Evolutionary conservation across 2,888 invertebrate species (phyloP).

Genomic region (Synergus laeviventris): DNA sequence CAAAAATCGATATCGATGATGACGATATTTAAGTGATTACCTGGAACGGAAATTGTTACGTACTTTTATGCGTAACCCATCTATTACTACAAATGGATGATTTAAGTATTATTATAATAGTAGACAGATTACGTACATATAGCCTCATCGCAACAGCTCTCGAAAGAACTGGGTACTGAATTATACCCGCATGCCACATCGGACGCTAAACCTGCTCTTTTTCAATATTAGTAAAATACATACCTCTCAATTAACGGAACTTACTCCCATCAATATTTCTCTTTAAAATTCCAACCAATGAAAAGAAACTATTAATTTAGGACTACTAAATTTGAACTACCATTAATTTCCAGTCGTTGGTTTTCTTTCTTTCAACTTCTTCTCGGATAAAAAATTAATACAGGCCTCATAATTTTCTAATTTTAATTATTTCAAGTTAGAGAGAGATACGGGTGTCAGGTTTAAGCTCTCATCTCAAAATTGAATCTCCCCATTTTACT

Average conservation of each 20-base stretch:
- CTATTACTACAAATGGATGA: slow-evolving; percentile 27
- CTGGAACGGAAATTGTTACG: slow-evolving; percentile 32
- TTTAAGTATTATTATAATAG: slow-evolving; percentile 38
- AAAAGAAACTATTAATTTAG: background rate
- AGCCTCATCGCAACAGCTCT: slow-evolving; percentile 14
- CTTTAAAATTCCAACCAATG: background rate
- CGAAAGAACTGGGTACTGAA: slow-evolving; percentile 8
- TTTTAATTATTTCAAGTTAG: too few species aligned
- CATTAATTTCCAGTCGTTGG: too few species aligned
- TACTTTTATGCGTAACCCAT: slow-evolving; percentile 31
- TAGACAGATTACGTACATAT: slow-evolving; percentile 17
- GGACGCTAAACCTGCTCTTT: background rate
- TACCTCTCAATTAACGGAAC: background rate
- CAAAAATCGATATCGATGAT: slow-evolving; percentile 2
- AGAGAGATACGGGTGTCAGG: too few species aligned
- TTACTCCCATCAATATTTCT: background rate
- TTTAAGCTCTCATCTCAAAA: too few species aligned
- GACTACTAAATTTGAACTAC: too few species aligned
- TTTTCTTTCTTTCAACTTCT: too few species aligned
- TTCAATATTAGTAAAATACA: background rate
- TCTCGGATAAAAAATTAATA: too few species aligned
- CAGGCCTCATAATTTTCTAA: too few species aligned
- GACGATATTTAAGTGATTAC: slow-evolving; percentile 16
- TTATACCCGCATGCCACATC: background rate
- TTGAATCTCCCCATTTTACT: too few species aligned